A percentile compares a stretch with the other conserved stretches of the same genome.
Evolutionary conservation across 2,797 vertebrate species (phyloP).

Genomic region (Aldrovandia affinis): DNA sequence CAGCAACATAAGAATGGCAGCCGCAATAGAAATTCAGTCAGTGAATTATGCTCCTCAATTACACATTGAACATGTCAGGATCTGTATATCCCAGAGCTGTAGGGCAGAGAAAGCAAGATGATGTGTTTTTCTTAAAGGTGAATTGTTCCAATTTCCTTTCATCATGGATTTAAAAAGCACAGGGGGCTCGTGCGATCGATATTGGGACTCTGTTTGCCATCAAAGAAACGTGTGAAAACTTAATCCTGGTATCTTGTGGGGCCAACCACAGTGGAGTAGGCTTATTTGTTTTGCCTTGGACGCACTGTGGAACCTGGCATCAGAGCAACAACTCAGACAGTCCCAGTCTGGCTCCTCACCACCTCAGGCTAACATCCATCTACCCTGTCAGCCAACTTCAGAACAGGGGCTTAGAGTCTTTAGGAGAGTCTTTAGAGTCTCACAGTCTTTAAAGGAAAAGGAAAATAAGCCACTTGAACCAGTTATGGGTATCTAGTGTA

Average conservation of each 20-base stretch:
- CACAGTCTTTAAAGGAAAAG: not conserved
- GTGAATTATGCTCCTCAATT: not conserved
- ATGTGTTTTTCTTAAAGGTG: constrained; percentile 8
- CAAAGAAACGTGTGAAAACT: constrained; percentile 31
- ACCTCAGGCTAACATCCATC: constrained; percentile 56
- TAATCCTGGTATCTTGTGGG: constrained; percentile 50
- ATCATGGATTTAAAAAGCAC: constrained; percentile 39
- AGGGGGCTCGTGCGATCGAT: constrained; percentile 31
- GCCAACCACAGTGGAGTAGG: constrained; percentile 32
- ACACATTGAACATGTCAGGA: constrained; percentile 12
- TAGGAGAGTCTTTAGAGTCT: no score
- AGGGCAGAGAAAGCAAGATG: constrained; percentile 35
- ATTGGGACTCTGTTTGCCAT: constrained; percentile 34
- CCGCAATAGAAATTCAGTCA: not conserved
- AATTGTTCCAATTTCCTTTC: constrained; percentile 24
- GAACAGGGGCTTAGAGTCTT: not conserved
- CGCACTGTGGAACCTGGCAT: constrained; percentile 20
- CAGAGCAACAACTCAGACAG: constrained; percentile 54
- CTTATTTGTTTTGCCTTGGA: constrained; percentile 45
- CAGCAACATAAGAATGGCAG: not conserved
- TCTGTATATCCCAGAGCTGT: constrained; percentile 30
- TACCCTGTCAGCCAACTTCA: constrained; percentile 54
- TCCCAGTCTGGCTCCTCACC: constrained; percentile 47
- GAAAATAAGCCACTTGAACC: not conserved
- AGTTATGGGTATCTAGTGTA: not conserved